Evolutionary conservation across 2,888 invertebrate genomes (phyloP).

Genomic region (Drosophila gaucha): DNA sequence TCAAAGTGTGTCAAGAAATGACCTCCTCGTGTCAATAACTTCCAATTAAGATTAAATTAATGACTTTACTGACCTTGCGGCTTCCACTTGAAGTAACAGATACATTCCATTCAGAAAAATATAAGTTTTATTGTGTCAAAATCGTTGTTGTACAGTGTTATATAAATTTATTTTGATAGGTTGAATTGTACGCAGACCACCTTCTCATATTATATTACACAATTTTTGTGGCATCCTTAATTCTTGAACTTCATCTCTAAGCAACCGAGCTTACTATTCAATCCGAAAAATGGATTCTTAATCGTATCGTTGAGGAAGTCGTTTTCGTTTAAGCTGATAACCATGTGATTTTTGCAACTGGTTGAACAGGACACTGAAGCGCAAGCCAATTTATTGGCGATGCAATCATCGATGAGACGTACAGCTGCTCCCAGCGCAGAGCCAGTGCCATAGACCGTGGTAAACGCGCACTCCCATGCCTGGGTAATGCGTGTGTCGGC

Average conservation of each 20-base stretch:
- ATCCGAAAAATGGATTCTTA: conserved; percentile 49
- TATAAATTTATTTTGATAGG: background rate
- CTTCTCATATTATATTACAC: background rate
- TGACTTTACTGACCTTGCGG: no score
- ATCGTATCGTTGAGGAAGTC: conserved; percentile 48
- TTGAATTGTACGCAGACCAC: background rate
- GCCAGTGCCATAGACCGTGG: conserved; percentile 26
- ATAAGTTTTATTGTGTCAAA: background rate
- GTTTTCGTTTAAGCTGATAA: background rate
- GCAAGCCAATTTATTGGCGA: conserved; percentile 34
- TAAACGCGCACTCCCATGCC: conserved; percentile 54
- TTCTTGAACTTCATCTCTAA: conserved; percentile 48
- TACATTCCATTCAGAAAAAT: background rate
- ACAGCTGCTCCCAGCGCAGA: conserved; percentile 11
- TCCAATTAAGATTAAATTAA: no score
- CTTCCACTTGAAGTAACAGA: no score
- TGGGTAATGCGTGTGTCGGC: conserved; percentile 21
- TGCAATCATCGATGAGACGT: conserved; percentile 47
- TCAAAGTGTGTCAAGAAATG: no score
- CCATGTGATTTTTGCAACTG: conserved; percentile 43
- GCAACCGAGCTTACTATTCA: conserved; percentile 30
- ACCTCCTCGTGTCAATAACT: no score
- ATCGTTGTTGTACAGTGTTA: background rate
- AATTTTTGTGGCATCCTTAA: no score
- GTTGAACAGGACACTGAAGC: conserved; percentile 29